phyloP scores from a whole-genome alignment of 2,888 invertebrate genomes.

The Palloptera scutellata region DNA sequence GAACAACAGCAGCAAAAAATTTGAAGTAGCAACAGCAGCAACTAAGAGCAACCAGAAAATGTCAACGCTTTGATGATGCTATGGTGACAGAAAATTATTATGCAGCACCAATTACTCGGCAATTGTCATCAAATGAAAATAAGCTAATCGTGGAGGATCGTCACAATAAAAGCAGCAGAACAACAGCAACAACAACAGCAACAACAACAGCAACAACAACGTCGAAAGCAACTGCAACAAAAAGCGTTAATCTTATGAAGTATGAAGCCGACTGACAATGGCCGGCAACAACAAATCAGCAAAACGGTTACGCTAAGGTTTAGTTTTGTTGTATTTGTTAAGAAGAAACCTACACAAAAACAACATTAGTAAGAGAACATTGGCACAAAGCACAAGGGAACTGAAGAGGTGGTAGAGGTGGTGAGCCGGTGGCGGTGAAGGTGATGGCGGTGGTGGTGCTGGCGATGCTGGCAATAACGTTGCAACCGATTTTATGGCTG shows the following conservation, averaged over 20 bases:
- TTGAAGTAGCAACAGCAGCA: background rate
- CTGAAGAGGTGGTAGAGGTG: too few species aligned
- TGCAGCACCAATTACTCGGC: slow-evolving; percentile 61
- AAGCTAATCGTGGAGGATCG: slow-evolving; percentile 44
- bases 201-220: slow-evolving; percentile 32
- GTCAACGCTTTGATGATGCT: background rate
- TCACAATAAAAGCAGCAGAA: slow-evolving; percentile 25
- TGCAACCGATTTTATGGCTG: too few species aligned
- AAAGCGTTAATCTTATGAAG: background rate
- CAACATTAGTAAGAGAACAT: too few species aligned
- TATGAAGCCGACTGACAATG: too few species aligned
- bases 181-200: slow-evolving; percentile 30
- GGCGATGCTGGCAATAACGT: too few species aligned
- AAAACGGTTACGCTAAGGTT: slow-evolving; percentile 4
- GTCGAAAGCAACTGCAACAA: slow-evolving; percentile 5
- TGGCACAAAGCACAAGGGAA: too few species aligned
- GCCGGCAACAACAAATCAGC: background rate
- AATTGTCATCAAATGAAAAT: slow-evolving; percentile 54
- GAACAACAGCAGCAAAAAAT: background rate
- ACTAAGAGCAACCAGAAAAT: background rate
- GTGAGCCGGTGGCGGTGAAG: too few species aligned
- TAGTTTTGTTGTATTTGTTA: slow-evolving; percentile 7
- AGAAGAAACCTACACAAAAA: too few species aligned
- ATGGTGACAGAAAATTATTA: slow-evolving; percentile 44
- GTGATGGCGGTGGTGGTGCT: too few species aligned